Conservation (phyloP, 2,113 vertebrate species). For the Leptocoma aspasia region DNA sequence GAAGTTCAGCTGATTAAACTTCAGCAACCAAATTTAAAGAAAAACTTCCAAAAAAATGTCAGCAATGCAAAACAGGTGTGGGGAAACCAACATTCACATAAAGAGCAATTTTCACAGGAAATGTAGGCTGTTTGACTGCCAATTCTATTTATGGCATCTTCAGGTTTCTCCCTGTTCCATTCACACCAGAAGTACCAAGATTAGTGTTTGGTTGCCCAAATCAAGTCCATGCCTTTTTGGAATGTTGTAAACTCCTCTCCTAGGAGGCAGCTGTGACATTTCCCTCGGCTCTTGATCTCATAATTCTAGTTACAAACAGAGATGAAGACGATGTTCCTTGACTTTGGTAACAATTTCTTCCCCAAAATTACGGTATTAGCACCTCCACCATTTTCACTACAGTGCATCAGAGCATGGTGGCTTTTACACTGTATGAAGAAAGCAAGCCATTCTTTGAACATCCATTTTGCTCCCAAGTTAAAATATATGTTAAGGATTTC, state of each 20-base stretch:
- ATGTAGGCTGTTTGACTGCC: background rate
- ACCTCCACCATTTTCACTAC: background rate
- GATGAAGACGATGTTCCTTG: background rate
- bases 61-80: conserved; percentile 16
- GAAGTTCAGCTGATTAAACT: background rate
- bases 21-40: background rate
- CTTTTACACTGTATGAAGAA: background rate
- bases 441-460: background rate
- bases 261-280: background rate
- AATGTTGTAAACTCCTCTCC: background rate
- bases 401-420: background rate
- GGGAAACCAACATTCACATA: background rate
- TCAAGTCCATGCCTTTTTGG: background rate
- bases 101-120: conserved; percentile 4
- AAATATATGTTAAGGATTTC: background rate
- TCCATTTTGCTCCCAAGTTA: background rate
- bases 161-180: background rate
- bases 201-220: conserved; percentile 21
- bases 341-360: background rate
- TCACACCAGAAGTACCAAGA: background rate
- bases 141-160: conserved; percentile 10
- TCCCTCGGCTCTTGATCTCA: background rate
- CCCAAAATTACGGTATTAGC: background rate
- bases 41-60: background rate
- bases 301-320: background rate